Percentiles rank a stretch among this genome's conserved stretches.
phyloP scores from a whole-genome alignment of 30 jellyfish, hydroid and myxozoan genomes.

The Cassiopea xamachana region DNA sequence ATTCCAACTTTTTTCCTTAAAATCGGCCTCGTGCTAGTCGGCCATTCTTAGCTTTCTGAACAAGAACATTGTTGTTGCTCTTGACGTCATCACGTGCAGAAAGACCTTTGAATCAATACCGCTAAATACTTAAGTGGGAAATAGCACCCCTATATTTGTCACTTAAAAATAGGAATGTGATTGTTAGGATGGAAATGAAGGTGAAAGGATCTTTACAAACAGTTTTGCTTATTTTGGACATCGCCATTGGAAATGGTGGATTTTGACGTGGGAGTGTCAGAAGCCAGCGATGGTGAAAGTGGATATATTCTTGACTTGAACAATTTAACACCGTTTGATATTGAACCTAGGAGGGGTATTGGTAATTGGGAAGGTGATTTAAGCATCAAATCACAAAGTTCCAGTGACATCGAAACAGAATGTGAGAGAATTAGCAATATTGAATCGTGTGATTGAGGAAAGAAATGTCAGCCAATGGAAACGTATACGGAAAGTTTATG shows the following conservation, averaged over 20 bases:
- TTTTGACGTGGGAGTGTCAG: background rate
- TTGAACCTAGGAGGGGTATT: constrained; percentile 4
- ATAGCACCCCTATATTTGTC: background rate
- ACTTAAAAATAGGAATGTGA: background rate
- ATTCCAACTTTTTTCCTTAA: background rate
- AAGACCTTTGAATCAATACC: background rate
- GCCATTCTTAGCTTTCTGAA: background rate
- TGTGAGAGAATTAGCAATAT: constrained; percentile 20
- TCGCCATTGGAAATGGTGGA: background rate
- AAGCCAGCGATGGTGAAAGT: constrained; percentile 6
- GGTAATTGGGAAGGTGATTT: background rate
- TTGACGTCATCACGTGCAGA: constrained; percentile 16
- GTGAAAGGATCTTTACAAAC: background rate
- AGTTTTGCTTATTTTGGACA: background rate
- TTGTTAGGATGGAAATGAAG: background rate
- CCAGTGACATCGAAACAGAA: constrained; percentile 14
- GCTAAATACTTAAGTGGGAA: background rate
- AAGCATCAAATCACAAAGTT: background rate
- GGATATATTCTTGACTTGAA: constrained; percentile 1
- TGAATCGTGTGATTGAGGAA: constrained; percentile 39
- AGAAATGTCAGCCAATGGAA: constrained; percentile 31
- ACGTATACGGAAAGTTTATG: constrained; percentile 34
- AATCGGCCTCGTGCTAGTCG: background rate
- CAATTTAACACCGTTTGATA: constrained; percentile 11
- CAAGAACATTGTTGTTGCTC: constrained; percentile 2